A percentile compares a stretch with the other conserved stretches of the same genome.
Evolutionary conservation across 2,113 vertebrate genomes (phyloP).

Genomic region (Phalacrocorax aristotelis): DNA sequence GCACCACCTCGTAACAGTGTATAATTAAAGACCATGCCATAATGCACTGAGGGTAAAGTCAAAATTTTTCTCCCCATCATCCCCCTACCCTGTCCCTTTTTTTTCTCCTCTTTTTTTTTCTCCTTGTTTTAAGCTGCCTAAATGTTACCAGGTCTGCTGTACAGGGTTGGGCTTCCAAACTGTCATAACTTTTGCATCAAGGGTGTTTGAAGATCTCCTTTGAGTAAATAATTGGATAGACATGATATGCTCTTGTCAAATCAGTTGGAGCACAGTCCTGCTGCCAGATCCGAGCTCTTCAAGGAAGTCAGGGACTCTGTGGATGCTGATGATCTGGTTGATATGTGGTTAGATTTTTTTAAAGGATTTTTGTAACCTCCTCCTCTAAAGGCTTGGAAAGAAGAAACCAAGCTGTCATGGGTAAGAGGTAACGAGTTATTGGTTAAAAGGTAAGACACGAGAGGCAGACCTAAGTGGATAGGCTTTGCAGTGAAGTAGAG

Average conservation of each 20-base stretch:
- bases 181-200: neutral
- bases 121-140: neutral
- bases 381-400: neutral
- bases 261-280: neutral
- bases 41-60: neutral
- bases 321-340: too few species aligned
- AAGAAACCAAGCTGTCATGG: neutral
- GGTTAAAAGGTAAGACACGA: fast-evolving
- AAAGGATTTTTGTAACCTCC: neutral
- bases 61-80: neutral
- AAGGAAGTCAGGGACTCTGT: neutral
- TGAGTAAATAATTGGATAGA: neutral
- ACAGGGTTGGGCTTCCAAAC: neutral
- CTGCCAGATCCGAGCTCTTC: fast-evolving
- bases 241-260: fast-evolving
- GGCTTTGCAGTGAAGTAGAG: neutral
- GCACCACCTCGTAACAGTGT: neutral
- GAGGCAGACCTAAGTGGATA: fast-evolving
- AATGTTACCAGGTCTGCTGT: neutral
- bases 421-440: neutral
- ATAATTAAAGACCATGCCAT: neutral
- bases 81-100: neutral
- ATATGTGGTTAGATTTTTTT: fast-evolving
- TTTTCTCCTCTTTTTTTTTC: fast-evolving
- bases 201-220: neutral